Base-by-base conservation (phyloP, 1,140 invertebrate species). In the Drosophila simulans region DNA sequence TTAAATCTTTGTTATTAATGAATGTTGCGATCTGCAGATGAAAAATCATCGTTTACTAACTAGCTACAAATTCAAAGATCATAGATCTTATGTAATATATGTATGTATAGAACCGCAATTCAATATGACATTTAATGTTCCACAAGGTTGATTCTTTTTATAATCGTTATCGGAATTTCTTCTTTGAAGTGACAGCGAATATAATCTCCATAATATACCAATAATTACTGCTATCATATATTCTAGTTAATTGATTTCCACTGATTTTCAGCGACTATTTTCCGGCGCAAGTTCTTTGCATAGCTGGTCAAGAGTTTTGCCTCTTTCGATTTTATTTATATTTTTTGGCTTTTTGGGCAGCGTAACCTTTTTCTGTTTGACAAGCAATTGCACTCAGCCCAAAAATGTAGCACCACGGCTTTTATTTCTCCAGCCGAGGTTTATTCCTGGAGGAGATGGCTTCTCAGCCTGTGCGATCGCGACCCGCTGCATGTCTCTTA, bases 341-440 rank as follows among this genome's bases (percentile, higher is more conserved):
- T 58, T 55, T 43, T 49, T 59, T 57, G 37, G 27, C 55, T 80
- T 80, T 76, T 85, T 45, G 75, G 54, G 55, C 59, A 76, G 58
- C 73, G 70, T 59, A 90, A 90, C 77, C 85, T 90, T 89, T 89
- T 90, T 90, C 73, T 90, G 68, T 70, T 70, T 88, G 86, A 89
- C 85, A 89, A 90, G 85, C 86, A 89, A 89, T 90, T 90, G 85
- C 85, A 89, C 85, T 89, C 85, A 89, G 63, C 60, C 77, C 58
- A 66, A 85, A 90, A 90, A 85, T 88, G 85, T 88, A 31, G 31
- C 31, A 69, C 80, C 43, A 58, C 51, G 39, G 64, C 17, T 10
- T 31, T 68, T 68, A 31, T 48, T 20, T 39, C 3, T 39, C 37
- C 42, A 27, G 46, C 59, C 17, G 59, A 52, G 59, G 37, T 45